Evolutionary conservation across 2,888 invertebrate genomes (phyloP), one percentile per base, ranked within the genome.

Genomic region (Autographa gamma): DNA sequence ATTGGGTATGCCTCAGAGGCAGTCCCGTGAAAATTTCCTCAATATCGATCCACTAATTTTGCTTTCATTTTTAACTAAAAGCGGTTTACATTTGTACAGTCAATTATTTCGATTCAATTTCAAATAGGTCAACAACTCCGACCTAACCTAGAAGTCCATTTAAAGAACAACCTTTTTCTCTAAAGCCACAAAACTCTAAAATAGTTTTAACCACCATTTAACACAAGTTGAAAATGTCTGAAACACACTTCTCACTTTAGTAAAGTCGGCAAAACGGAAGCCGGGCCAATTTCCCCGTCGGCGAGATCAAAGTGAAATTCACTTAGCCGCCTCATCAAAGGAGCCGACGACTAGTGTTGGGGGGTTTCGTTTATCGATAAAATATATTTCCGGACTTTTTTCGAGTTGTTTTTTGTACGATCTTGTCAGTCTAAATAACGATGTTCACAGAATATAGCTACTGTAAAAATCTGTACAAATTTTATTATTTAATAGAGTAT

Each of bases 221-320:
- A n/a, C 48, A 48, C 48, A 48, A 48, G 48, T n/a, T 48, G 1
- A 16, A 48, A 48, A 16, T n/a, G 6, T 58, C n/a, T 60, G 14
- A 76, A 74, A 75, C 79, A 75, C 63, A 67, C 52, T 32, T 70
- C 71, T 56, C 34, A 19, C 34, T 70, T 34, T 62, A 19, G 43
- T 71, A 34, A 69, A 81, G 75, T 79, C 71, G 65, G 73, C 72
- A 69, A 66, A 41, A 70, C 86, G 92, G 91, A 91, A 90, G 84
- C 86, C 2, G 73, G 82, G 83, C 87, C 91, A 91, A 91, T 93
- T 93, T 92, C 90, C 89, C 86, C 75, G 85, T 79, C 86, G 88
- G 83, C 89, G 86, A 90, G 91, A 92, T 93, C 93, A 93, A 93
- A 93, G 93, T 89, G 88, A 88, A 94, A 94, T 90, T 92, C 92